A percentile compares a stretch with the other conserved stretches of the same genome.
Conservation (phyloP, 2,113 vertebrate species). For the Scartelaos histophorus region DNA sequence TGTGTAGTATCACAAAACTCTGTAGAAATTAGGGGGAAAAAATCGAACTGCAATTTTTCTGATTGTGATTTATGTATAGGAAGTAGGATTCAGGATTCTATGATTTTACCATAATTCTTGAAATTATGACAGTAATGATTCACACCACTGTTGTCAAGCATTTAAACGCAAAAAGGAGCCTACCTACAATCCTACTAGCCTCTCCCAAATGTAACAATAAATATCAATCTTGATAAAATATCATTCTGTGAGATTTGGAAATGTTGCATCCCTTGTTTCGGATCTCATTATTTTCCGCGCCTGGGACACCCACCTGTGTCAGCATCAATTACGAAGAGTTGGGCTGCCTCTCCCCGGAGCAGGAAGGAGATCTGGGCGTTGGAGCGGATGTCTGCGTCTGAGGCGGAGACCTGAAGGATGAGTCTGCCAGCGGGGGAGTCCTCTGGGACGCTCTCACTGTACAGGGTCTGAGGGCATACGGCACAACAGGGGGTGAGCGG, state of each 20-base stretch:
- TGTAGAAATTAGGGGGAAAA: too few species aligned
- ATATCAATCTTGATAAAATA: too few species aligned
- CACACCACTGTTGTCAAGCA: too few species aligned
- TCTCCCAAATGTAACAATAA: background rate
- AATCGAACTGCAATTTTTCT: too few species aligned
- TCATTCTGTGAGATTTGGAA: too few species aligned
- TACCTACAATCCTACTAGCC: too few species aligned
- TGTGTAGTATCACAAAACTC: too few species aligned
- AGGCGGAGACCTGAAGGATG: constrained; percentile 88
- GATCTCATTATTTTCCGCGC: background rate
- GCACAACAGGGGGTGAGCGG: background rate
- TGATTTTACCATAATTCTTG: too few species aligned
- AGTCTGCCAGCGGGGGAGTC: constrained; percentile 85
- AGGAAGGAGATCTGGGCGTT: constrained; percentile 92
- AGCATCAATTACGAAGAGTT: constrained; percentile 87
- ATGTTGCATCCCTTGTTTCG: background rate
- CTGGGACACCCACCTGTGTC: constrained; percentile 82
- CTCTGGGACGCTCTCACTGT: constrained; percentile 88
- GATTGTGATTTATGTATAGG: too few species aligned
- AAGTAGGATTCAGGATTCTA: too few species aligned
- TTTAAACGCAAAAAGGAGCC: too few species aligned
- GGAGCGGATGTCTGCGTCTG: constrained; percentile 93
- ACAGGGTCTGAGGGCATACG: constrained; percentile 76
- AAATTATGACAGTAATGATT: too few species aligned
- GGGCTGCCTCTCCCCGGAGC: constrained; percentile 84